These are phyloP conservation scores for Phyto melanocephala DNA, from an alignment of 2,888 invertebrate genomes.

Conservation along the genomic window DNA sequence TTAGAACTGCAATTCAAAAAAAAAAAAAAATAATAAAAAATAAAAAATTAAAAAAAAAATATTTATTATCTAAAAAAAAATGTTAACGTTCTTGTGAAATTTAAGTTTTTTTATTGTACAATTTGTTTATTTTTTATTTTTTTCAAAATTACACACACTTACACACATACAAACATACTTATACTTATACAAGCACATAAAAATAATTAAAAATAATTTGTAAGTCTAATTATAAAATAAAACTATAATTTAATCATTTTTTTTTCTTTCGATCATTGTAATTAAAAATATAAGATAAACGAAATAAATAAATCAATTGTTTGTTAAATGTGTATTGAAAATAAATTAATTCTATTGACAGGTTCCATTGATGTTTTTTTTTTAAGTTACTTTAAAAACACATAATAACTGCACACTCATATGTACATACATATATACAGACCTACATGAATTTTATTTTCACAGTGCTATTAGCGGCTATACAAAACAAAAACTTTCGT, in stretches of 20 bases:
- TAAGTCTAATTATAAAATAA: background rate
- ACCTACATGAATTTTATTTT: background rate
- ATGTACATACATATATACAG: background rate
- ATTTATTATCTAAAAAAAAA: background rate
- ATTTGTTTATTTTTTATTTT: no score
- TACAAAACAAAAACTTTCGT: no score
- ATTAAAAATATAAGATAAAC: background rate
- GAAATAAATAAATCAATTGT: background rate
- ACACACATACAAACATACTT: background rate
- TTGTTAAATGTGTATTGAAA: constrained; percentile 37
- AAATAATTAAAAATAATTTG: background rate
- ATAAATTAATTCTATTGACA: constrained; percentile 11
- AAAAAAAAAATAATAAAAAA: background rate
- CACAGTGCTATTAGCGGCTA: background rate
- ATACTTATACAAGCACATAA: no score
- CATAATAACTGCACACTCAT: background rate
- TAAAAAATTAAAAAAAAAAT: background rate
- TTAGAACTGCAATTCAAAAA: background rate
- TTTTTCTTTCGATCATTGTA: background rate
- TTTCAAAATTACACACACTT: background rate
- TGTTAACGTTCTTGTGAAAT: background rate
- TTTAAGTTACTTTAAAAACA: no score
- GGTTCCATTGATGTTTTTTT: constrained; percentile 30
- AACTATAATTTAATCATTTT: background rate
- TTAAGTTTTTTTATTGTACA: background rate